phyloP scores from a whole-genome alignment of 2,113 vertebrate genomes.

The Myiozetetes cayanensis region DNA sequence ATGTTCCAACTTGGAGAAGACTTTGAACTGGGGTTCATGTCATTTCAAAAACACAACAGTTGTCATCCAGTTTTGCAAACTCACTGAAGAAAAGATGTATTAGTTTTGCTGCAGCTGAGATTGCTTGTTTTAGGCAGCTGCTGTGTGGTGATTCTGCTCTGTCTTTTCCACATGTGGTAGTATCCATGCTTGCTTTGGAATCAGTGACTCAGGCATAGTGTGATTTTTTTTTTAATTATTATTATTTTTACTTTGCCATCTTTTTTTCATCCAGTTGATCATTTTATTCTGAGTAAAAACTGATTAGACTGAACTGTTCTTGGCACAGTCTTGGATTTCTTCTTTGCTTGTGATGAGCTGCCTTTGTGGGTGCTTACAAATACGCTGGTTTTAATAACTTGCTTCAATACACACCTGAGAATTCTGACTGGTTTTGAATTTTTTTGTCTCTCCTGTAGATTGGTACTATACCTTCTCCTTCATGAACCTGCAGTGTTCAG shows the following conservation, averaged over 20 bases:
- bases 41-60: neutral
- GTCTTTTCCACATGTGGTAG: neutral
- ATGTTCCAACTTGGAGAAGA: neutral
- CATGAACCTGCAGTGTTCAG: neutral
- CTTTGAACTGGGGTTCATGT: neutral
- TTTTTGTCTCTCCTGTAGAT: neutral
- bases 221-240: neutral
- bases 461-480: neutral
- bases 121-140: neutral
- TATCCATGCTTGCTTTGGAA: neutral
- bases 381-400: neutral
- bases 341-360: neutral
- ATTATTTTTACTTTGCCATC: neutral
- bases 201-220: neutral
- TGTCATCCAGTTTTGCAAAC: neutral
- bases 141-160: fast-evolving
- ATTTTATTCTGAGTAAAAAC: neutral
- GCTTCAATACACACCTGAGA: neutral
- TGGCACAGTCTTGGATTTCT: neutral
- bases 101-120: neutral
- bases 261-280: neutral
- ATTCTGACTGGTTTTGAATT: neutral
- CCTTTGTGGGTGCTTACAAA: neutral
- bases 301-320: neutral
- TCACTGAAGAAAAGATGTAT: neutral